Base-by-base conservation (phyloP, 1,140 invertebrate genomes). In the Zaprionus taronus region DNA sequence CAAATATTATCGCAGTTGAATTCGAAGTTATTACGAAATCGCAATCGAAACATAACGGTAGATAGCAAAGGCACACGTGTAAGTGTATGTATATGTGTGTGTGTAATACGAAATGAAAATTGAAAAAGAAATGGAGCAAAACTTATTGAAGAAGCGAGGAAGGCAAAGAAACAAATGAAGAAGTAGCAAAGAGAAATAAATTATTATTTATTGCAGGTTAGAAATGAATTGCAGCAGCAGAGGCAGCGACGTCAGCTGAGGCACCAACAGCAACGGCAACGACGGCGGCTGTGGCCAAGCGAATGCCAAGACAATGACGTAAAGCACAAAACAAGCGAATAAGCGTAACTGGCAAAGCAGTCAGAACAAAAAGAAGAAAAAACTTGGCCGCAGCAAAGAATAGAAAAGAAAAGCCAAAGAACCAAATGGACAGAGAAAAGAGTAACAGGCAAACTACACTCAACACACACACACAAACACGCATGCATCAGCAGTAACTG, bases 1-100 rank as follows among this genome's bases (percentile, higher is more conserved):
- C 63, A 49, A 81, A 80, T 77, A 83, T 83, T 83, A 83, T 80
- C 77, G 77, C 81, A 84, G 81, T 83, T 69, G 64, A 72, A 77
- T 66, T 72, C 60, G 70, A 78, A 78, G 72, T 78, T 83, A 84
- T 83, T 83, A 83, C 81, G 81, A 83, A 83, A 83, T 83, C 81
- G 77, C 81, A 84, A 80, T 83, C 81, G 81, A 83, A 80, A 83
- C 81, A 84, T 83, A 83, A 83, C 81, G 81, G 81, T 84, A 77
- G 81, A 84, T 83, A 84, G 81, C 75, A 79, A 82, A 82, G 44
- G 62, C 73, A 67, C 28, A 36, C 24, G 55, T 22, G 49, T 20
- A 14, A 11, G 26, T 12, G 11, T 24, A 0, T 67, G 9, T 67
- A 24, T 22, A 22, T 47, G 9, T 47, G 65, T 26, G n/a, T 41